A percentile compares a stretch with the other conserved stretches of the same genome.
Evolutionary conservation across 2,888 invertebrate species (phyloP).

Genomic region (Tachystola acroxantha): DNA sequence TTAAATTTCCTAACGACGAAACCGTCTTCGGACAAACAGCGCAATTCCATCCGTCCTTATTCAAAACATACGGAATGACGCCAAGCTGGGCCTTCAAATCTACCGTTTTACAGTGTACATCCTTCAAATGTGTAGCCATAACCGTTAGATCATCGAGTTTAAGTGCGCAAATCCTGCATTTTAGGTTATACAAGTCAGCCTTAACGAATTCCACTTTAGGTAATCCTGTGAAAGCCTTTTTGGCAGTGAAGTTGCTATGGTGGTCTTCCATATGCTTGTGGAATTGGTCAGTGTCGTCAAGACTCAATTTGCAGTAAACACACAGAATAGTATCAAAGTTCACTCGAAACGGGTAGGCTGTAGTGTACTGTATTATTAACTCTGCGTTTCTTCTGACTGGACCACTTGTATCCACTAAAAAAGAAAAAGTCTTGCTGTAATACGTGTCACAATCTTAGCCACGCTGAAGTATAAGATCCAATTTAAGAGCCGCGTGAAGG

Average conservation of each 20-base stretch:
- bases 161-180: conserved; percentile 43
- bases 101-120: conserved; percentile 32
- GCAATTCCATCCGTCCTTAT: conserved; percentile 45
- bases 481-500: no score
- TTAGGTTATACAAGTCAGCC: conserved; percentile 49
- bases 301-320: conserved; percentile 60
- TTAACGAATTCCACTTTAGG: conserved; percentile 61
- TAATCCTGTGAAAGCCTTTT: conserved; percentile 52
- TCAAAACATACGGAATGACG: conserved; percentile 54
- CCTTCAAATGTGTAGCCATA: conserved; percentile 40
- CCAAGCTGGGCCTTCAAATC: conserved; percentile 43
- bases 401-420: conserved; percentile 11
- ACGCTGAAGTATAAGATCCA: no score
- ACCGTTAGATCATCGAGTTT: background rate
- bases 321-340: conserved; percentile 58
- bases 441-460: no score
- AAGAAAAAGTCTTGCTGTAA: conserved; percentile 14
- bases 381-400: conserved; percentile 40
- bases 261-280: conserved; percentile 51
- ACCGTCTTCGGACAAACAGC: conserved; percentile 51
- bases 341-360: conserved; percentile 63
- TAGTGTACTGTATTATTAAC: conserved; percentile 53
- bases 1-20: conserved; percentile 52
- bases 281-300: conserved; percentile 51
- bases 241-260: conserved; percentile 44